phyloP scores from a whole-genome alignment of 2,113 vertebrate genomes.

The Chionis minor region DNA sequence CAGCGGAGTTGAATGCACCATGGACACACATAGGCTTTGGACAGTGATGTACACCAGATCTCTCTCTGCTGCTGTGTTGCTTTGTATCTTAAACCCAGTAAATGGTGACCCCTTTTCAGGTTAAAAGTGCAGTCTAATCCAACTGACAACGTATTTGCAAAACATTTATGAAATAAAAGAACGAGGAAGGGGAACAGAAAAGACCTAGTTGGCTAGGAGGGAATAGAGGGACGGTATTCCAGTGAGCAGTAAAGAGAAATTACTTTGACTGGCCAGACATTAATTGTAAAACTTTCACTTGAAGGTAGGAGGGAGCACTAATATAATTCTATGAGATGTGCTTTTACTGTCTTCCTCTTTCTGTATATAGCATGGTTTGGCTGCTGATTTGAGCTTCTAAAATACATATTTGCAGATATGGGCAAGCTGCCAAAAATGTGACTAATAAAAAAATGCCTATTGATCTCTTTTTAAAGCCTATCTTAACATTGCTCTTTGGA shows the following conservation, averaged over 20 bases:
- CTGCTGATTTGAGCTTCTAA: background rate
- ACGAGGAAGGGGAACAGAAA: background rate
- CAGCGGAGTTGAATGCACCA: background rate
- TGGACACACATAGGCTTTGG: background rate
- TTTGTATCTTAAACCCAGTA: background rate
- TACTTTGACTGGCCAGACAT: background rate
- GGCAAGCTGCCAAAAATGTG: slow-evolving; percentile 39
- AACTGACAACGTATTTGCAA: background rate
- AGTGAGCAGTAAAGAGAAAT: background rate
- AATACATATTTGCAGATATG: background rate
- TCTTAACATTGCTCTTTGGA: background rate
- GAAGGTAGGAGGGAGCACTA: background rate
- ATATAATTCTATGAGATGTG: background rate
- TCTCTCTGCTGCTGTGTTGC: background rate
- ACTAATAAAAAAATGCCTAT: background rate
- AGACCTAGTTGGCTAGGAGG: background rate
- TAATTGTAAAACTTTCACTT: background rate
- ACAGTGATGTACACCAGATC: background rate
- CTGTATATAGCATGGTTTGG: background rate
- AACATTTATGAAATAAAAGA: background rate
- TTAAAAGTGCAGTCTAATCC: background rate
- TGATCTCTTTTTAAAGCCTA: slow-evolving; percentile 24
- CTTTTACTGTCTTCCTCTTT: background rate
- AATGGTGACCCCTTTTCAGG: background rate
- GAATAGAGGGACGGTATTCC: background rate